Evolutionary conservation across 2,797 vertebrate genomes (phyloP), one percentile per base, ranked within the genome.

Genomic region (Manis pentadactyla): DNA sequence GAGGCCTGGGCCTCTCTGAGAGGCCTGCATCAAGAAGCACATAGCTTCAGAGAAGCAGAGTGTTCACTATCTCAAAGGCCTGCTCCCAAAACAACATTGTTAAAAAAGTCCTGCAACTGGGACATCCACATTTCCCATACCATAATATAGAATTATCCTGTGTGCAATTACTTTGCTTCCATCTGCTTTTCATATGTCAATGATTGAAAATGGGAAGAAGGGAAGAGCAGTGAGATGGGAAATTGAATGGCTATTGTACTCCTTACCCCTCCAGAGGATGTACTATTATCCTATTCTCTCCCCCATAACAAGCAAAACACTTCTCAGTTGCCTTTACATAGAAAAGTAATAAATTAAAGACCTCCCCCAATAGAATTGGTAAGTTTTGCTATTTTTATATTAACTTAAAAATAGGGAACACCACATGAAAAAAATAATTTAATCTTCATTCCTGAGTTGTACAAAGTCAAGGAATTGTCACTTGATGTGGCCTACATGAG

Each of bases 171-270:
- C 34, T 92, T 71, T 14, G 23, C 37, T 94, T 85, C n/a, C 94
- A 93, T 93, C 93, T 97, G 95, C 81, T 96, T 97, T 94, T 90
- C 94, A 97, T 97, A 82, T 23, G 61, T 23, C 21, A 79, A 34
- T 69, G 91, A 78, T 1, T 82, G 61, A 96, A 92, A 93, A 68
- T 31, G 49, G 61, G 27, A 96, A 49, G 61, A 59, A 82, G n/a
- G 63, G 25, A 82, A 85, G 66, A 85, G 66, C 69, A 68, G 53
- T 27, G 82, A 83, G 78, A 77, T 37, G 51, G 69, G 92, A 96
- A 96, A 73, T 42, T 73, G 53, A 88, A 55, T 57, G 57, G 42
- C 88, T 34, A 39, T 37, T 95, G 82, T 82, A 83, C 27, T 19
- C 83, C 66, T 27, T 42, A 75, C 19, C 19, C 23, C 84, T 87